Evolutionary conservation across 2,888 invertebrate genomes (phyloP).

Genomic region (Cataglyphis altisquamis): DNA sequence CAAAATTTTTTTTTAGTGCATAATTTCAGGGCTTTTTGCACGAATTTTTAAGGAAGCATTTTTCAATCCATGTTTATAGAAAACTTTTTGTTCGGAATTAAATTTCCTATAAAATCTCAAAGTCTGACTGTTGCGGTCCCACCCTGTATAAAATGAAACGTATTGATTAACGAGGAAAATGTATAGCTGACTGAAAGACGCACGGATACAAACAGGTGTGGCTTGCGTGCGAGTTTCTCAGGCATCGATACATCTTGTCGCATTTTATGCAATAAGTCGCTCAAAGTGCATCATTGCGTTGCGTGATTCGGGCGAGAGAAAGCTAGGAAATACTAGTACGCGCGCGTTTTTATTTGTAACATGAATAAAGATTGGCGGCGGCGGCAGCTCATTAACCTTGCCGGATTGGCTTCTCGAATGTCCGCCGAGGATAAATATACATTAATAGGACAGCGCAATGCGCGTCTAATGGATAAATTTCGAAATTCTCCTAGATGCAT

Average conservation of each 20-base stretch:
- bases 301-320: conserved; percentile 72
- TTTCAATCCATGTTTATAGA: too few relatives aligned
- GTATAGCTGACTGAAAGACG: neutral
- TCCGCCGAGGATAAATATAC: conserved; percentile 1
- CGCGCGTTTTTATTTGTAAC: conserved; percentile 46
- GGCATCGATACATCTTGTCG: conserved; percentile 30
- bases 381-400: conserved; percentile 68
- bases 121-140: too few relatives aligned
- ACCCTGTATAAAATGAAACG: neutral
- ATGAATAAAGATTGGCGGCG: conserved; percentile 64
- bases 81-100: too few relatives aligned
- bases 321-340: conserved; percentile 70
- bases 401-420: conserved; percentile 47
- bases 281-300: conserved; percentile 69
- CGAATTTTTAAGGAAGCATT: too few relatives aligned
- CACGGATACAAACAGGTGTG: conserved; percentile 7
- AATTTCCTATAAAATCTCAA: too few relatives aligned
- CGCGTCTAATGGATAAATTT: neutral
- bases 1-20: neutral
- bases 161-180: neutral
- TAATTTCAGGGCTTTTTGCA: too few relatives aligned
- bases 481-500: neutral
- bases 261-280: conserved; percentile 55
- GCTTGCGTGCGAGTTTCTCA: conserved; percentile 23
- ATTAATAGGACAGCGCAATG: conserved; percentile 9